Evolutionary conservation across 2,113 vertebrate genomes (phyloP), one percentile per base, ranked within the genome.

Genomic region (Pelobates fuscus): DNA sequence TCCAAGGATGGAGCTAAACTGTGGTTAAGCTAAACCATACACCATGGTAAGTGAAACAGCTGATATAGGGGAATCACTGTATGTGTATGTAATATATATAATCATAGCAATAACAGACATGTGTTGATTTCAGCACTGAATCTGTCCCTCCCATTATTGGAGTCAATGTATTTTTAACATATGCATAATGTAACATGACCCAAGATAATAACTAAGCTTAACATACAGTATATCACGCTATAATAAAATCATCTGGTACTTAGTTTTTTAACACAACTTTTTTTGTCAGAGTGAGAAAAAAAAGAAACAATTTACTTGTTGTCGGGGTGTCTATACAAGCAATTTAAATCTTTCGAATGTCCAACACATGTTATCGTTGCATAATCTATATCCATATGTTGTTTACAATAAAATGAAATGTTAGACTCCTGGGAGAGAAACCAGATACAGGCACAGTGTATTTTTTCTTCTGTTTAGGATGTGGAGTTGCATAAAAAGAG

Each of bases 371-470:
- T 71, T 80, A 63, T 80, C 54, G 37, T 63, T 65, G 46, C 72
- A 73, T 77, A 69, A 79, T 75, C 79, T 80, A 20, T 46, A 76
- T 57, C 61, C 61, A 77, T 70, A 69, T 60, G 58, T 67, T 84
- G 62, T 84, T 73, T 79, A 79, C 77, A 77, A 65, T 54, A 67
- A 78, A 60, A 61, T 77, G 79, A 81, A 83, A 84, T 81, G 30
- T 75, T 74, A 85, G 69, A 82, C 24, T 71, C 65, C 69, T 78
- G 69, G 80, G 73, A 74, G 81, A 81, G 70, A 25, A 67, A 59
- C 1, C 67, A 29, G 61, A 21, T 0, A 2, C 41, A 24, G 14
- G 29, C 32, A 44, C 0, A 71, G 37, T 44, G 75, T 37, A 80
- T 25, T 26, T 77, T 77, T 41, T 20, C 24, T 41, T 46, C 73